Conservation (phyloP, 2,113 vertebrate species). For the Hippocampus abdominalis region DNA sequence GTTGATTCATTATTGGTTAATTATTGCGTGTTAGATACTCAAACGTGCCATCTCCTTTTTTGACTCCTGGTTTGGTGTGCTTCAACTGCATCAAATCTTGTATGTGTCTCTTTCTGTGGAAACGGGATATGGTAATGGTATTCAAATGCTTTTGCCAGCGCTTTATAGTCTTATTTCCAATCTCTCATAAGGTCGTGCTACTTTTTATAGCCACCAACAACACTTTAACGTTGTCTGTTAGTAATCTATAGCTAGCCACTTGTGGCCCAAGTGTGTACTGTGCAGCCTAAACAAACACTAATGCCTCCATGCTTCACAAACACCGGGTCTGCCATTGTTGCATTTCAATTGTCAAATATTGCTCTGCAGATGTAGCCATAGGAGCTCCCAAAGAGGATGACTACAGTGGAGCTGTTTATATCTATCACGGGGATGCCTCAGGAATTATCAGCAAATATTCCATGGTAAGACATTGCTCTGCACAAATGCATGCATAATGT, state of each 20-base stretch:
- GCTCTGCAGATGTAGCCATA: slow-evolving; percentile 85
- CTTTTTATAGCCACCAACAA: slow-evolving; percentile 61
- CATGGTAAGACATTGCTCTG: slow-evolving; percentile 76
- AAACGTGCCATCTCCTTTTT: background rate
- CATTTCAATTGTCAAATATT: slow-evolving; percentile 18
- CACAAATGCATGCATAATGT: background rate
- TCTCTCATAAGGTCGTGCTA: slow-evolving; percentile 52
- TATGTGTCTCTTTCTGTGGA: slow-evolving; percentile 32
- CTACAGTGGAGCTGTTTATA: slow-evolving; percentile 86
- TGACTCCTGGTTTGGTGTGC: slow-evolving; percentile 21
- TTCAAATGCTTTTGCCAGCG: slow-evolving; percentile 44
- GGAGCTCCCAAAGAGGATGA: slow-evolving; percentile 92
- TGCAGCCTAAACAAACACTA: slow-evolving; percentile 38
- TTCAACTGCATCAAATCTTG: slow-evolving; percentile 27
- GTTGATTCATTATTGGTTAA: slow-evolving; percentile 15
- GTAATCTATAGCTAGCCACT: slow-evolving; percentile 50
- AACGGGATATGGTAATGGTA: slow-evolving; percentile 36
- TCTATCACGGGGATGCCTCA: slow-evolving; percentile 85
- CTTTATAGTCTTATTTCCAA: slow-evolving; percentile 66
- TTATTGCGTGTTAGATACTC: background rate
- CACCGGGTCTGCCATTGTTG: slow-evolving; percentile 9
- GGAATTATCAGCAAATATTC: slow-evolving; percentile 88
- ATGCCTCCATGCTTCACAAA: slow-evolving; percentile 28
- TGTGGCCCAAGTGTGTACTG: slow-evolving; percentile 38
- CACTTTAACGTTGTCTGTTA: slow-evolving; percentile 65